Percentiles rank a stretch among this genome's conserved stretches.
Evolutionary conservation across 2,113 vertebrate genomes (phyloP).

Genomic region (Tympanuchus pallidicinctus): DNA sequence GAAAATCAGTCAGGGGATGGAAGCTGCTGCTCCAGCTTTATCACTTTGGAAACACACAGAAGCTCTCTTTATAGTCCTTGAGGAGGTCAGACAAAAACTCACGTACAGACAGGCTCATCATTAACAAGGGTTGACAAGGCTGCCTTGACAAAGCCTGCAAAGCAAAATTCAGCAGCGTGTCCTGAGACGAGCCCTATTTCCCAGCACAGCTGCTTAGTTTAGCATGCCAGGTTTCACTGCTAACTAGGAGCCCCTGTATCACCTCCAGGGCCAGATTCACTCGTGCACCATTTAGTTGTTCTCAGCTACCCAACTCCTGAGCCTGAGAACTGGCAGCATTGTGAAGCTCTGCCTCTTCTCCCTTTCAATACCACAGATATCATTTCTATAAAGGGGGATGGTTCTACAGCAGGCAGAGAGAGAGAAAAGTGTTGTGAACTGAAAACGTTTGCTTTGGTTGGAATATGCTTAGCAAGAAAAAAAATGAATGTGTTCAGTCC

Average conservation of each 20-base stretch:
- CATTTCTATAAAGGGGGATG: fast-evolving
- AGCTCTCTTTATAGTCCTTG: neutral
- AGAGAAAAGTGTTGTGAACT: neutral
- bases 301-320: neutral
- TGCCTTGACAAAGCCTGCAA: neutral
- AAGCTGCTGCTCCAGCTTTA: neutral
- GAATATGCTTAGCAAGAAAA: neutral
- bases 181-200: neutral
- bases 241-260: neutral
- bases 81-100: neutral
- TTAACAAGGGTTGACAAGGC: neutral
- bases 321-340: neutral
- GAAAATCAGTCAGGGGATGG: neutral
- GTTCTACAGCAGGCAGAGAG: neutral
- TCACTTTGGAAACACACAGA: neutral
- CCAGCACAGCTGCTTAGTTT: neutral
- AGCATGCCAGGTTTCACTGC: neutral
- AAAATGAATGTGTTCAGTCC: neutral
- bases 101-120: neutral
- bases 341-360: neutral
- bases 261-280: neutral
- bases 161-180: neutral
- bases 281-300: neutral
- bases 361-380: neutral
- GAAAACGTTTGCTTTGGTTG: neutral